These are phyloP conservation scores for Salminus brasiliensis DNA, from an alignment of 2,113 vertebrate species.

Conservation along the genomic window DNA sequence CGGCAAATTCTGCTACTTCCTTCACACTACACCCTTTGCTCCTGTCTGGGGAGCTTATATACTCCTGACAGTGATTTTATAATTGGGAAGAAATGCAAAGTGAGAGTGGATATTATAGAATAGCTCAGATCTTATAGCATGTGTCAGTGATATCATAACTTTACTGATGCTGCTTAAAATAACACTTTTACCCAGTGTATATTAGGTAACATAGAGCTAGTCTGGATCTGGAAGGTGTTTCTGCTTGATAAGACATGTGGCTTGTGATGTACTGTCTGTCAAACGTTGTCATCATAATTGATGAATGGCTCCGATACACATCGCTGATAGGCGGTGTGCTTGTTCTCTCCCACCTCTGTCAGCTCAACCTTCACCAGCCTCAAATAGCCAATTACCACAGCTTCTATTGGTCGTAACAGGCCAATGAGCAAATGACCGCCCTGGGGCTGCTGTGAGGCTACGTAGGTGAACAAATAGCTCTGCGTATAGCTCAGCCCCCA, in stretches of 20 bases:
- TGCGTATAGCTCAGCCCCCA: conserved; percentile 8
- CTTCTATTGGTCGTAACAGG: conserved; percentile 91
- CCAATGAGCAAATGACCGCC: conserved; percentile 94
- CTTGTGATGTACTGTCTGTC: conserved; percentile 14
- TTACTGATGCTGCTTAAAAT: not conserved
- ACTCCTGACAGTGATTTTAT: too few species aligned
- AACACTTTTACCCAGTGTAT: not conserved
- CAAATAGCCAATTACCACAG: conserved; percentile 98
- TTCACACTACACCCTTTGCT: too few species aligned
- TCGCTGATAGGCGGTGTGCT: conserved; percentile 10
- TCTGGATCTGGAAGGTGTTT: not conserved
- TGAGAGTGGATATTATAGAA: too few species aligned
- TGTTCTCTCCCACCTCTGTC: conserved; percentile 24
- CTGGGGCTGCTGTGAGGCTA: conserved; percentile 76
- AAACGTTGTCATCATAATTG: conserved; percentile 29
- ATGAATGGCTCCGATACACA: conserved; percentile 48
- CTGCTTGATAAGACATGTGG: not conserved
- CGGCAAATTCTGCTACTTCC: too few species aligned
- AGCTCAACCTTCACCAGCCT: conserved; percentile 94
- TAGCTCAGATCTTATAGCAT: too few species aligned
- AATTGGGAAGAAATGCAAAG: too few species aligned
- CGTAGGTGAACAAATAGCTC: conserved; percentile 45
- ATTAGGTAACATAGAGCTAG: not conserved
- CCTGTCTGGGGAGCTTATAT: too few species aligned
- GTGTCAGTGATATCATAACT: not conserved